Base-by-base conservation (phyloP, 2,113 vertebrate genomes). In the Nothoprocta perdicaria region DNA sequence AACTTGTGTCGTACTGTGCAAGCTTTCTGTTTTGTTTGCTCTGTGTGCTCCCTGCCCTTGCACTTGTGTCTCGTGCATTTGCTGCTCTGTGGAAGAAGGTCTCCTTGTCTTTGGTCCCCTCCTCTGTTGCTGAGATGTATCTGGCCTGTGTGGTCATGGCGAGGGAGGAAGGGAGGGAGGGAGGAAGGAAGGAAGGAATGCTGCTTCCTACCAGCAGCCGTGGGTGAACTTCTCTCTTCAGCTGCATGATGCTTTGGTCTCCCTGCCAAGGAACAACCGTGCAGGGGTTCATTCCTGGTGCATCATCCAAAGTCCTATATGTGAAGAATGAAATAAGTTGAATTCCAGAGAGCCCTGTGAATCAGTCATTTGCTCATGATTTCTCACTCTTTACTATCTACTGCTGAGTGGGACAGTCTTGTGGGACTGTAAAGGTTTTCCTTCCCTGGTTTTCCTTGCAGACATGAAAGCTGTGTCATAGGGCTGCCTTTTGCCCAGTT, bases 261-360 rank as follows among this genome's bases (percentile, higher is more conserved):
- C 17, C 23, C 6, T 21, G 29, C 17, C n/a, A 8, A 21, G 27
- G 13, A 7, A 29, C 45, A 48, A 12, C 15, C 14, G 9, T 22
- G 15, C 13, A 41, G 29, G 55, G 24, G 48, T 69, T 75, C 73
- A 58, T 69, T 83, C 38, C 19, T 61, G 21, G 43, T n/a, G 19
- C 19, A n/a, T 46, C 31, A 52, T 11, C 7, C 17, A 74, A 27
- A 27, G n/a, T 69, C n/a, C 35, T 50, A 12, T 18, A 29, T n/a
- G 14, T 5, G 12, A 80, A n/a, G 27, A 90, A 15, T 33, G 69
- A 80, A 80, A 23, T 7, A 71, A 12, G 3, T 41, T 17, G 26
- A 43, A 0, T 4, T 52, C 71, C 62, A 15, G 12, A n/a, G 18
- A 61, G 10, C 6, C 2, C 2, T 12, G 12, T 7, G 18, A 62